Evolutionary conservation across 2,888 invertebrate species (phyloP).

Genomic region (Sericinus montela): DNA sequence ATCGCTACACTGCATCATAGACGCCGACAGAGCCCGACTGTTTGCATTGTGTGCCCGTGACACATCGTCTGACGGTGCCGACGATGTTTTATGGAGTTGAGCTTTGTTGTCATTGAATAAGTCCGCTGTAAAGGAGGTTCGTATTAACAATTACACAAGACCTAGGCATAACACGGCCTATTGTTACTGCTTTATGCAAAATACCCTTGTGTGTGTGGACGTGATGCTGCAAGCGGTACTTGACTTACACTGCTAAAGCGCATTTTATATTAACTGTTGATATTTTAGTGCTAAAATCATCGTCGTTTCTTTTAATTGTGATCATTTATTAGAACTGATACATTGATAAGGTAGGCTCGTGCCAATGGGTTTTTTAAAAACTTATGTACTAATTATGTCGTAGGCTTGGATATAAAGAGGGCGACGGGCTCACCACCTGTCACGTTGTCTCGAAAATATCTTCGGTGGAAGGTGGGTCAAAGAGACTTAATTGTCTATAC

Average conservation of each 20-base stretch:
- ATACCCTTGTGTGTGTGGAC: constrained; percentile 21
- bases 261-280: constrained; percentile 16
- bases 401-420: too few species aligned
- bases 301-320: not conserved
- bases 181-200: constrained; percentile 41
- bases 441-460: too few species aligned
- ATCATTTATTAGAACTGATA: too few species aligned
- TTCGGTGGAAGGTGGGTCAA: too few species aligned
- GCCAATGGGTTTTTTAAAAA: too few species aligned
- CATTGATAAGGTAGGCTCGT: too few species aligned
- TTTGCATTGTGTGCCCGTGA: constrained; percentile 73
- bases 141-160: constrained; percentile 56
- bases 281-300: constrained; percentile 4
- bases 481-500: too few species aligned
- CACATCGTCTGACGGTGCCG: constrained; percentile 62
- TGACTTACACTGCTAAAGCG: constrained; percentile 16
- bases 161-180: constrained; percentile 39
- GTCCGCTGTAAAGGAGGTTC: constrained; percentile 44
- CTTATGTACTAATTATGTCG: too few species aligned
- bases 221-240: constrained; percentile 42
- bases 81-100: constrained; percentile 50
- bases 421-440: too few species aligned
- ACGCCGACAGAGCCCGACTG: constrained; percentile 71
- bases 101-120: constrained; percentile 55
- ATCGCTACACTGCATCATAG: constrained; percentile 51